A percentile compares a stretch with the other conserved stretches of the same genome.
These are phyloP conservation scores for Ceratina australensis DNA, from an alignment of 1,140 invertebrate genomes.

Conservation along the genomic window DNA sequence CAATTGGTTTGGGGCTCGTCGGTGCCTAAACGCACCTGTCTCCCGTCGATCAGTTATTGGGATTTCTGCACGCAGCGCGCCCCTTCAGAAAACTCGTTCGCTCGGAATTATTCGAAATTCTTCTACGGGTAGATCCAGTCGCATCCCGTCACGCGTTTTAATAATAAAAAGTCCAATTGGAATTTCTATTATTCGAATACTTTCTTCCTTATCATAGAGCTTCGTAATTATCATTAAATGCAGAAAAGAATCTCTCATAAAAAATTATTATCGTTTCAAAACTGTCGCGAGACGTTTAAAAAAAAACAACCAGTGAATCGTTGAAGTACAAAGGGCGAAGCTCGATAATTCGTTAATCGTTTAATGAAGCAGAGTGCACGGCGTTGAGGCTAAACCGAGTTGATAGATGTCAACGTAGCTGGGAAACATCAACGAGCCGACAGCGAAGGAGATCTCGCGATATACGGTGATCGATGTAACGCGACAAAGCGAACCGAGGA, in stretches of 20 bases:
- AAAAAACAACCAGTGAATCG: too few species aligned
- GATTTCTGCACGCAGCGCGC: constrained; percentile 36
- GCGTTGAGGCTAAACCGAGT: too few species aligned
- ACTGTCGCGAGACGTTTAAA: neutral
- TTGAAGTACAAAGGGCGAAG: too few species aligned
- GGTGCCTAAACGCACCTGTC: constrained; percentile 46
- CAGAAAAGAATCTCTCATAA: too few species aligned
- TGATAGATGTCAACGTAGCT: neutral
- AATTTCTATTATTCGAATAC: neutral
- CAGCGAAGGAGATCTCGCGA: neutral
- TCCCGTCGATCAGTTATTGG: constrained; percentile 50
- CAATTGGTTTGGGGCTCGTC: neutral
- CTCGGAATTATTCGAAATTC: constrained; percentile 31
- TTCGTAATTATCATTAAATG: neutral
- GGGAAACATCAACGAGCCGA: neutral
- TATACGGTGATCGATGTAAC: constrained; percentile 4
- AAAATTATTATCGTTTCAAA: too few species aligned
- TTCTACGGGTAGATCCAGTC: constrained; percentile 12
- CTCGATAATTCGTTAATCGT: too few species aligned
- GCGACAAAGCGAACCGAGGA: neutral
- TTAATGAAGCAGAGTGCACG: too few species aligned
- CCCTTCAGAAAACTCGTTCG: neutral
- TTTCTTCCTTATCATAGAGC: neutral
- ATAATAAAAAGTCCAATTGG: neutral
- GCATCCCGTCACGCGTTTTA: constrained; percentile 13